Evolutionary conservation across 2,113 vertebrate species (phyloP), one percentile per base, ranked within the genome.

Genomic region (Eretmochelys imbricata): DNA sequence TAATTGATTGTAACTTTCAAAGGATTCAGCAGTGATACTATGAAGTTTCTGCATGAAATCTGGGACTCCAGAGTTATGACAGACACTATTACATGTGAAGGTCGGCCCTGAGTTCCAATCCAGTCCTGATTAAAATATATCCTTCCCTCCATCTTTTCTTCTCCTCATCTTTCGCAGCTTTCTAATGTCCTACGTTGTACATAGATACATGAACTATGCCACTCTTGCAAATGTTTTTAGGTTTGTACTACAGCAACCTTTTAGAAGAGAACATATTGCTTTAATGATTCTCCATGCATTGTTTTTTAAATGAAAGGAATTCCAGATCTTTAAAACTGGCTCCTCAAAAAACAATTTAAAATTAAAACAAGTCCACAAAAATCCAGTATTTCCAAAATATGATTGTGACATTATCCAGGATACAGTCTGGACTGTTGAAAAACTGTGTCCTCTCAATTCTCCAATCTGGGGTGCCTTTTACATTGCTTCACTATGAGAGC

Each of bases 31-130:
- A 88, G 84, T 69, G 91, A 91, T 22, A 35, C 53, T 31, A 55
- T 90, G 24, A 20, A 1, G 62, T 93, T 96, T 94, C 90, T 82
- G 81, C 87, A 76, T 90, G 91, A 97, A 92, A 97, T 95, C 35
- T 88, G 69, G 88, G 46, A 48, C 85, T 14, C 27, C 31, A 53
- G 82, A 75, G 65, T 84, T 89, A 96, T 85, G 38, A 89, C 89
- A 95, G 76, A 82, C 35, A 42, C 83, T 50, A 89, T 54, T 85
- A 90, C 87, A 85, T 2, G 84, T 27, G 16, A 65, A 69, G 59
- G 84, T 84, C 92, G 80, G 93, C 54, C 84, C 82, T 83, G 76
- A 91, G 55, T 76, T 82, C 50, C 35, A 96, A 78, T 76, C 24
- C 27, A 84, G 69, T 55, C n/a, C 8, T 86, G 54, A 87, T 49